These are phyloP conservation scores for Geophilus truncorum DNA, from an alignment of 2,888 invertebrate species.

Conservation along the genomic window DNA sequence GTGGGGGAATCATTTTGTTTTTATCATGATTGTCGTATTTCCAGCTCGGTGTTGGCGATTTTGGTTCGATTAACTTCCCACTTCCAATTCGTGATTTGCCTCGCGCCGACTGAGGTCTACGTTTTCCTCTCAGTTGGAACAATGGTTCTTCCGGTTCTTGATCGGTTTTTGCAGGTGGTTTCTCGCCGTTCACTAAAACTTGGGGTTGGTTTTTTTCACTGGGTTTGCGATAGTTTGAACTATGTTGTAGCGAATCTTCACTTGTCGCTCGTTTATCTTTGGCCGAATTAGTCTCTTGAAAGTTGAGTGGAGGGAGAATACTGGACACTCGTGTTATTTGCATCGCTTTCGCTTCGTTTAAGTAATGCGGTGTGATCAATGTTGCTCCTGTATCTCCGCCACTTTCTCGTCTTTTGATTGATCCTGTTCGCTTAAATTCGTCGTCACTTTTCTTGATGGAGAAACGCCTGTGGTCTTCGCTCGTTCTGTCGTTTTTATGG, in stretches of 20 bases:
- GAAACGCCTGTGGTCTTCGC: neutral
- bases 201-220: neutral
- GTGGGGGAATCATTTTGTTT: neutral
- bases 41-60: constrained; percentile 25
- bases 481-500: neutral
- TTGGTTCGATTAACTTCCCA: neutral
- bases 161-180: too few species aligned
- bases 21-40: neutral
- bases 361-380: neutral
- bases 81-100: neutral
- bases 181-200: neutral
- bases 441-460: neutral
- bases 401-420: neutral
- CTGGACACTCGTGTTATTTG: neutral
- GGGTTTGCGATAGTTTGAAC: neutral
- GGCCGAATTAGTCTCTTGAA: neutral
- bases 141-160: neutral
- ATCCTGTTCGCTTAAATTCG: neutral
- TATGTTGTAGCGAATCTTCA: neutral
- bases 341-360: neutral
- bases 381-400: neutral
- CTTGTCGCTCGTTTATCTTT: neutral
- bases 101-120: neutral
- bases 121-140: neutral
- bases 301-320: neutral